A percentile compares a stretch with the other conserved stretches of the same genome.
Conservation (phyloP, 2,888 invertebrate genomes). For the Hyles lineata region DNA sequence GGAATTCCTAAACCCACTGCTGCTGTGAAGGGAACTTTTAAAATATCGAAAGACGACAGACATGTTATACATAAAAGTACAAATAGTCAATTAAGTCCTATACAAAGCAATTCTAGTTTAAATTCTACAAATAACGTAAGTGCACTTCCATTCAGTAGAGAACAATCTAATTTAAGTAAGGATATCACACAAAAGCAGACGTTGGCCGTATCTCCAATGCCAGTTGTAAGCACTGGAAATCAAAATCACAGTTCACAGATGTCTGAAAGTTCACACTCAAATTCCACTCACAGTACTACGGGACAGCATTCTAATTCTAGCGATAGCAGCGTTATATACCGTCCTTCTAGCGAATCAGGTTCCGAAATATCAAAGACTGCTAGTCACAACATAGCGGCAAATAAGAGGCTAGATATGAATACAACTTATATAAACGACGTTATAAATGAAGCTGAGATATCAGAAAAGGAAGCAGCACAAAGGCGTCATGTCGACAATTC, state of each 20-base stretch:
- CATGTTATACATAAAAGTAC: constrained; percentile 82
- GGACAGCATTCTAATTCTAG: constrained; percentile 89
- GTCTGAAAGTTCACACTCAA: constrained; percentile 88
- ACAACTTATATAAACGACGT: constrained; percentile 81
- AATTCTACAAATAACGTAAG: constrained; percentile 81
- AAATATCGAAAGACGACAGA: constrained; percentile 86
- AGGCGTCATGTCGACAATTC: constrained; percentile 63
- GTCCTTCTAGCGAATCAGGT: constrained; percentile 89
- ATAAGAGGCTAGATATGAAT: constrained; percentile 82
- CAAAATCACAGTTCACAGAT: constrained; percentile 79
- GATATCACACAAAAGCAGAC: constrained; percentile 81
- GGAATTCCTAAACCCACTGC: constrained; percentile 96
- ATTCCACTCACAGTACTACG: constrained; percentile 86
- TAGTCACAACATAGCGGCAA: constrained; percentile 71
- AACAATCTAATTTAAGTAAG: constrained; percentile 81
- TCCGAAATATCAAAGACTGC: constrained; percentile 84
- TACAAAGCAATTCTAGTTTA: constrained; percentile 85
- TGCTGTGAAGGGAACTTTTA: constrained; percentile 95
- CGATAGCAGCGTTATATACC: constrained; percentile 90
- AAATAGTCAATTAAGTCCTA: constrained; percentile 83
- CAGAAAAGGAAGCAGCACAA: constrained; percentile 78
- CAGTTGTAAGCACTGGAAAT: constrained; percentile 74
- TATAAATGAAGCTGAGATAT: constrained; percentile 81
- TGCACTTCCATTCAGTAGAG: constrained; percentile 78
- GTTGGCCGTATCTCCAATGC: constrained; percentile 91